Base-by-base conservation (phyloP, 2,888 invertebrate species). In the Mantis religiosa region DNA sequence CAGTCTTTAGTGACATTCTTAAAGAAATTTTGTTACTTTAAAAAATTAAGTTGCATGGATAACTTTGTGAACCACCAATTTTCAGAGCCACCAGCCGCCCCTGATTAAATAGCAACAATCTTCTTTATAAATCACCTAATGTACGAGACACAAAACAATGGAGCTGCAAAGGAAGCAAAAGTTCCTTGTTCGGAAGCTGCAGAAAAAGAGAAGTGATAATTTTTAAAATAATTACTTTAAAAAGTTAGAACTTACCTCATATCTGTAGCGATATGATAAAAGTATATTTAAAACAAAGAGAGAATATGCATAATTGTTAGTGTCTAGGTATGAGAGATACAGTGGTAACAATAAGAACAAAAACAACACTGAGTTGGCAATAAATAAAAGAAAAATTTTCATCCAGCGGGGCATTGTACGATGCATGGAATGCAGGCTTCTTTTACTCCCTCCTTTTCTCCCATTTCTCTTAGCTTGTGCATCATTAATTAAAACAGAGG, bases 401-500 rank as follows among this genome's bases (percentile, higher is more conserved):
- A 71, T 71, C 25, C 20, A 71, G 54, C 54, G 25, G 54, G 54
- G 54, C 54, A 71, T 71, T 71, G 54, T 71, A 25, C 2, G 54
- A 30, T 84, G 30, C n/a, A 30, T 30, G 84, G 84, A 27, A 84
- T 84, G 84, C 41, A 34, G 84, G 25, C 84, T 41, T 47, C 84
- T 84, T 84, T 27, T 84, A n/a, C 84, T 12, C 30, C 84, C 84
- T 47, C 20, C 54, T 71, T 71, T 71, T 71, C 54, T 71, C 54
- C 54, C 54, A 71, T 71, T 71, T 71, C 54, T 71, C 54, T 71
- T 71, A 6, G 54, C 54, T 71, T 71, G 54, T 71, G 84, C 84
- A 84, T 41, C 41, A 84, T 84, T 84, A 84, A 84, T 84, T 84
- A 84, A 84, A 84, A 84, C 27, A n/a, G 34, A 41, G 84, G 84